These are phyloP conservation scores for Noctua janthina DNA, from an alignment of 2,888 invertebrate species.

Conservation along the genomic window DNA sequence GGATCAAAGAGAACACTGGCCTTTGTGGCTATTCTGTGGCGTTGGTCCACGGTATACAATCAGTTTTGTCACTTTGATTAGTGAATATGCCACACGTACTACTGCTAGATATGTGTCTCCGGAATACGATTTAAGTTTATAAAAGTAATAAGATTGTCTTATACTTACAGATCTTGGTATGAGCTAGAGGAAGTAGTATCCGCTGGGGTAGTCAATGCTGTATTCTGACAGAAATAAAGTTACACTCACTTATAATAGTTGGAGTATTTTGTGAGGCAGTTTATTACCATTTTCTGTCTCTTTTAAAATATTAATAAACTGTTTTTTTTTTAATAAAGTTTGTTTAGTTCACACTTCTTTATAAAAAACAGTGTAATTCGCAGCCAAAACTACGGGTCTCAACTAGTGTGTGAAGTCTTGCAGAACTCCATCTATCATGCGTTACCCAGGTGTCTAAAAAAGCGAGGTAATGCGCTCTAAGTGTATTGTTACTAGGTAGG, in stretches of 20 bases:
- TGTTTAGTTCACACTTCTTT: neutral
- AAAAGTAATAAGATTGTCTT: neutral
- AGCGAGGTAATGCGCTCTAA: conserved; percentile 40
- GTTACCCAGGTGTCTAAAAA: conserved; percentile 42
- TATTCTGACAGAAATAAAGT: neutral
- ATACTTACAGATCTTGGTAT: neutral
- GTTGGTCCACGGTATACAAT: neutral
- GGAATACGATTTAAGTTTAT: neutral
- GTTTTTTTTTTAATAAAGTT: neutral
- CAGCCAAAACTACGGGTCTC: neutral
- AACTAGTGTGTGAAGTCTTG: conserved; percentile 3
- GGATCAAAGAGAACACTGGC: neutral
- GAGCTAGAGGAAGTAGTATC: neutral
- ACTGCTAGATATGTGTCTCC: neutral
- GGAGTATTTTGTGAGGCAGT: neutral
- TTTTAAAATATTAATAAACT: neutral
- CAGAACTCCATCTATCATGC: conserved; percentile 30
- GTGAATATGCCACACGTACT: neutral
- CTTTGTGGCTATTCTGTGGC: neutral
- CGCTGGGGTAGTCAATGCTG: neutral
- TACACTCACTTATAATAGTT: neutral
- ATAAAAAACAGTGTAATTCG: neutral
- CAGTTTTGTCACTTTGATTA: neutral
- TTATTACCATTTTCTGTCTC: neutral
- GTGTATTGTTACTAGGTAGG: conserved; percentile 34